Base-by-base conservation (phyloP, 2,888 invertebrate genomes). In the Hipparchia sbordonii region DNA sequence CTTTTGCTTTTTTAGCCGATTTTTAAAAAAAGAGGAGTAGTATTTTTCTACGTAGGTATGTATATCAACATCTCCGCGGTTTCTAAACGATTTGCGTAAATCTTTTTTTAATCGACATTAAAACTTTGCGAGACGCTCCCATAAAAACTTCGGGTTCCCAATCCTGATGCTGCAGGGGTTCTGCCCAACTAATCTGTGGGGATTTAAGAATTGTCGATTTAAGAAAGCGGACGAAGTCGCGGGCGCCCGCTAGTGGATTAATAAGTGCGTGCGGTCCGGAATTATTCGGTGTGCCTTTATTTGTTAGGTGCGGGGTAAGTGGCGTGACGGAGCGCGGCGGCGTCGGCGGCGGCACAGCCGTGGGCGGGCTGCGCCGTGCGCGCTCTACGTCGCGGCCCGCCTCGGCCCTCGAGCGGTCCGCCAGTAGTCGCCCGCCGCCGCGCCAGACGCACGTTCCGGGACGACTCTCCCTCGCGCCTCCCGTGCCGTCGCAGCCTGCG, bases 401-500 rank as follows among this genome's bases (percentile, higher is more conserved):
- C 77, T 73, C 72, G 72, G 74, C 72, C 79, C 51, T 13, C 13
- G 57, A 51, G 56, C 56, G 56, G 39, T 39, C 57, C 57, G 67
- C 71, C 89, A 89, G 91, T 90, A 83, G 86, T 87, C 84, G 88
- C 85, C 84, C 84, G 92, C 87, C 90, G 82, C 84, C 86, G 87
- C 83, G 87, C 78, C 82, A 88, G 88, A 81, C 83, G 87, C 92
- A 90, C 91, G 93, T 91, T 86, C 86, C 86, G 85, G 77, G 80
- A 79, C 77, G 77, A 78, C 78, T 72, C 78, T 77, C 79, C 80
- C 78, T 81, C 83, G 80, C 80, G 81, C 83, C 73, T 71, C 74
- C 78, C 72, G 77, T 76, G 78, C 73, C 73, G 76, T 77, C 75
- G 78, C 77, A 74, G 77, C 77, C 69, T 65, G 65, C 72, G 68